Percentiles rank a stretch among this genome's conserved stretches.
Evolutionary conservation across 2,797 vertebrate genomes (phyloP).

Genomic region (Alfaro cultratus): DNA sequence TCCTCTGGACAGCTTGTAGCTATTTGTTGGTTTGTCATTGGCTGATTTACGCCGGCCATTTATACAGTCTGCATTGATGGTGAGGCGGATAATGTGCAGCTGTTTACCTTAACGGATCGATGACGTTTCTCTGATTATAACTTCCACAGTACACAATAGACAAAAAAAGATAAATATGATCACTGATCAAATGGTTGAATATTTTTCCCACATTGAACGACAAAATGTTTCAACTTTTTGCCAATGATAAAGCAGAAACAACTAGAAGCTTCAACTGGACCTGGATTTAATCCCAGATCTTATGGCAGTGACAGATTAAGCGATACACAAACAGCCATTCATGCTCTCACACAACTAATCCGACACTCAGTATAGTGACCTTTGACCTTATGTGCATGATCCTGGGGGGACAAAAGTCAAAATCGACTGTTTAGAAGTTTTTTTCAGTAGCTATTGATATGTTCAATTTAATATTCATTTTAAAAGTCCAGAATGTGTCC

Average conservation of each 20-base stretch:
- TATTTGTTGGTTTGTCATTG: conserved; percentile 19
- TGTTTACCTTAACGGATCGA: conserved; percentile 1
- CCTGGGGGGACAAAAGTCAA: background rate
- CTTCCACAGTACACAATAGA: background rate
- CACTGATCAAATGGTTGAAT: background rate
- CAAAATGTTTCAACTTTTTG: too few relatives aligned
- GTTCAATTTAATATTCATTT: background rate
- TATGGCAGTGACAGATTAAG: background rate
- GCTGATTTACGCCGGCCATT: conserved; percentile 11
- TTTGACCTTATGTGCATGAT: background rate
- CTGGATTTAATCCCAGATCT: background rate
- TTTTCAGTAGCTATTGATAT: background rate
- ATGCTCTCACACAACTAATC: background rate
- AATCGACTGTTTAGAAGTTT: too few relatives aligned
- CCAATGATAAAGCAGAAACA: background rate
- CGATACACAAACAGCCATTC: background rate
- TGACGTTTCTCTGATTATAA: background rate
- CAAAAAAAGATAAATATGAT: background rate
- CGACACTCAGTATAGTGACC: background rate
- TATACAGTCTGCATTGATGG: background rate
- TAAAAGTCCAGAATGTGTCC: background rate
- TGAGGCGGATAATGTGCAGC: background rate
- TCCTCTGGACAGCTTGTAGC: conserved; percentile 23
- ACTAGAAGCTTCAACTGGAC: background rate
- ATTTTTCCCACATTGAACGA: background rate